Evolutionary conservation across 2,113 vertebrate genomes (phyloP).

Genomic region (Tretioscincus oriximinensis): DNA sequence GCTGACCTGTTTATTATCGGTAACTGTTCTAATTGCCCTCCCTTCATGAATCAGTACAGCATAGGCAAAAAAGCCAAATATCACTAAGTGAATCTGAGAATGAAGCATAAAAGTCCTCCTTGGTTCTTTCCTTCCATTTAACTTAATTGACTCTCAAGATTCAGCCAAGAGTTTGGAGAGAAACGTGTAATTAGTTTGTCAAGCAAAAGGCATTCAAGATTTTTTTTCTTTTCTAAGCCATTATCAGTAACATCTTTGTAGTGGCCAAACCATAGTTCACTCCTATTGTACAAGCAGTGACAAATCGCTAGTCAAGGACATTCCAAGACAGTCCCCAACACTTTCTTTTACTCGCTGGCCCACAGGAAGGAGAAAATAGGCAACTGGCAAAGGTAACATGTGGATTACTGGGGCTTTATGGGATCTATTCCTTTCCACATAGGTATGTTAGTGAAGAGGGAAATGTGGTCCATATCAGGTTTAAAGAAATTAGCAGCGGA

Average conservation of each 20-base stretch:
- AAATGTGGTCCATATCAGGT: constrained; percentile 16
- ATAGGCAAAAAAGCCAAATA: too few species aligned
- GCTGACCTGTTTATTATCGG: too few species aligned
- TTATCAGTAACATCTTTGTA: constrained; percentile 46
- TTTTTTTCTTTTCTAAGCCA: not conserved
- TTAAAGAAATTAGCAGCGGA: constrained; percentile 28
- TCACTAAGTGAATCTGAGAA: not conserved
- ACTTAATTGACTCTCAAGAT: constrained; percentile 37
- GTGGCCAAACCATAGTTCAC: constrained; percentile 38
- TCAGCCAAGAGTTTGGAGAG: constrained; percentile 46
- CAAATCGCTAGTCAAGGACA: constrained; percentile 54
- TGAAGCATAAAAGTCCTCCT: not conserved
- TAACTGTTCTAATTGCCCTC: too few species aligned
- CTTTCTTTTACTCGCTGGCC: constrained; percentile 44
- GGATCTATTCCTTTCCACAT: constrained; percentile 38
- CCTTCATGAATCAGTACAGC: too few species aligned
- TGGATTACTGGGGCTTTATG: constrained; percentile 27
- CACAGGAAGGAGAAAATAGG: constrained; percentile 52
- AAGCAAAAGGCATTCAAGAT: constrained; percentile 42
- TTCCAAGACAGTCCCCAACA: constrained; percentile 11
- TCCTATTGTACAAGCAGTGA: constrained; percentile 55
- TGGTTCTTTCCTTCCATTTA: constrained; percentile 15
- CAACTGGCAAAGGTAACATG: constrained; percentile 27
- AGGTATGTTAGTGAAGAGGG: constrained; percentile 37
- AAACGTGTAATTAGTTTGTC: constrained; percentile 61